Conservation (phyloP, 2,113 vertebrate species). For the Seriola aureovittata region DNA sequence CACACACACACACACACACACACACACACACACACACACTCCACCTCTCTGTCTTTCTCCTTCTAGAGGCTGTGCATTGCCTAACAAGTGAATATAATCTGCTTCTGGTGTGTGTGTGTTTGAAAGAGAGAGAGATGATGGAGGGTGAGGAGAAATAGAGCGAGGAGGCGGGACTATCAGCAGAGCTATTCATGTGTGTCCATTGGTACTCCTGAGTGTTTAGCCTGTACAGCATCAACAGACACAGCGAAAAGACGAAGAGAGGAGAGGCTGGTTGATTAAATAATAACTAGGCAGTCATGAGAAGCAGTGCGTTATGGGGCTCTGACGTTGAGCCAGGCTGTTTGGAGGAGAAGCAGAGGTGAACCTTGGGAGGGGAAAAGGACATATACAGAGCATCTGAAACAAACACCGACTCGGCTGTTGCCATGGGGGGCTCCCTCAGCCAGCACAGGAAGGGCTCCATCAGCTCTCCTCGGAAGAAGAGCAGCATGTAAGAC, state of each 20-base stretch:
- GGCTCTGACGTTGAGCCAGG: slow-evolving; percentile 22
- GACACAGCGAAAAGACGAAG: slow-evolving; percentile 7
- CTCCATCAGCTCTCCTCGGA: slow-evolving; percentile 69
- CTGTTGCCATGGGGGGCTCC: slow-evolving; percentile 81
- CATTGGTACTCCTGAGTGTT: slow-evolving; percentile 43
- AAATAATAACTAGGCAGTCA: slow-evolving; percentile 4
- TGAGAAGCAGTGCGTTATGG: slow-evolving; percentile 19
- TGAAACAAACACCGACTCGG: slow-evolving; percentile 39
- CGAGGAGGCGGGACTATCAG: slow-evolving; percentile 49
- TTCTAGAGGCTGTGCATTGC: slow-evolving; percentile 16
- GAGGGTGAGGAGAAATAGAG: slow-evolving; percentile 46
- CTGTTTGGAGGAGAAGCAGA: slow-evolving; percentile 52
- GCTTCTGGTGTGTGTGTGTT: slow-evolving; percentile 31
- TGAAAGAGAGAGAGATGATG: slow-evolving; percentile 44
- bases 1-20: not conserved
- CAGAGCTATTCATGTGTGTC: slow-evolving; percentile 51
- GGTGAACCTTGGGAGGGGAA: slow-evolving; percentile 53
- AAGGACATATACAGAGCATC: slow-evolving; percentile 24
- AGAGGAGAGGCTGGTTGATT: slow-evolving; percentile 25
- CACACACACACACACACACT: not conserved
- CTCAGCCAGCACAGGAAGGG: slow-evolving; percentile 77
- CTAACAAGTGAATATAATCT: slow-evolving; percentile 53
- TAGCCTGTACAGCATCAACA: slow-evolving; percentile 49
- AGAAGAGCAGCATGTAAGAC: slow-evolving; percentile 81
- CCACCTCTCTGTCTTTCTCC: slow-evolving; percentile 25